phyloP scores from a whole-genome alignment of 2,888 invertebrate genomes.

The Leptinotarsa juncta region DNA sequence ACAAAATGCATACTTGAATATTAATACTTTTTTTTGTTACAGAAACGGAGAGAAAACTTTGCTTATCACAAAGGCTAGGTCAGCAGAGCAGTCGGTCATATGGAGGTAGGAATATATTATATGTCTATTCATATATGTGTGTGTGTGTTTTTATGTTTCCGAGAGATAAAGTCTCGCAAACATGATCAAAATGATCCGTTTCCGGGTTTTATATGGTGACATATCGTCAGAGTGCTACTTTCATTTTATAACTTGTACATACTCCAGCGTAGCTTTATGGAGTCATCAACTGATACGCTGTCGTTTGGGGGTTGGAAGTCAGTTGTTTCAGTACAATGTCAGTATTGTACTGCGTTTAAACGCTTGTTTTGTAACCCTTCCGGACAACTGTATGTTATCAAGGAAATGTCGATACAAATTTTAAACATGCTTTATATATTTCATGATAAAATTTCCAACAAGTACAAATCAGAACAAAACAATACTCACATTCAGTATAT shows the following conservation, averaged over 20 bases:
- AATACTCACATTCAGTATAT: too few species aligned
- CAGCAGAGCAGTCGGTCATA: conserved; percentile 66
- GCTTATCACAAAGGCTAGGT: conserved; percentile 67
- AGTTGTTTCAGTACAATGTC: neutral
- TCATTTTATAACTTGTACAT: conserved; percentile 28
- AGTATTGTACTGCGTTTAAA: neutral
- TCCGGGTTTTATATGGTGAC: conserved; percentile 22
- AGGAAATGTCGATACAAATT: neutral
- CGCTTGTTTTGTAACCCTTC: neutral
- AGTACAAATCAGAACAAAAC: too few species aligned
- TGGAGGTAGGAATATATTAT: conserved; percentile 62
- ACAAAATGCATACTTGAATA: neutral
- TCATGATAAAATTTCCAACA: too few species aligned
- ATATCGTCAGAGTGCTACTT: conserved; percentile 24
- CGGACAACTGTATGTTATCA: neutral
- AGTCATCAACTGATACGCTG: conserved; percentile 20
- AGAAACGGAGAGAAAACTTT: conserved; percentile 67
- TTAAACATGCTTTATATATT: too few species aligned
- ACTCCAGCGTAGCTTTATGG: conserved; percentile 21
- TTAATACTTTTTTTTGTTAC: conserved; percentile 55
- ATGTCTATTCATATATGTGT: conserved; percentile 18
- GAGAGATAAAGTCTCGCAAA: conserved; percentile 23
- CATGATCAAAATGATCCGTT: conserved; percentile 21
- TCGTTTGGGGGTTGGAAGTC: conserved; percentile 4
- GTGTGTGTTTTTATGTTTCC: neutral